phyloP scores from a whole-genome alignment of 2,113 vertebrate genomes.

The Semnornis frantzii region DNA sequence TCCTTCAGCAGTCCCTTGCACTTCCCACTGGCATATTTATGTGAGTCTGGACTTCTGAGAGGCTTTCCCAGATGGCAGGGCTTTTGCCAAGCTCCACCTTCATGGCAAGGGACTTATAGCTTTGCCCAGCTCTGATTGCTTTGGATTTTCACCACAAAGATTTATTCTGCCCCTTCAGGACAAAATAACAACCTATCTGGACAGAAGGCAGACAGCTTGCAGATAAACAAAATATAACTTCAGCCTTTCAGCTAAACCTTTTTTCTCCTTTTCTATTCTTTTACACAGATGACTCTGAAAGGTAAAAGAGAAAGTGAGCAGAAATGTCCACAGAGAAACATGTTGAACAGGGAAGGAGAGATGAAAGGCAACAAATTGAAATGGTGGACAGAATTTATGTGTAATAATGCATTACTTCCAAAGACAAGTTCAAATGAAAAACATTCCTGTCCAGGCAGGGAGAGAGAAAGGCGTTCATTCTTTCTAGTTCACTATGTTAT shows the following conservation, averaged over 20 bases:
- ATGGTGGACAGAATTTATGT: conserved; percentile 44
- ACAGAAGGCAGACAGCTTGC: neutral
- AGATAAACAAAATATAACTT: conserved; percentile 10
- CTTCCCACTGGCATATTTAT: neutral
- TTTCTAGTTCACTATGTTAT: neutral
- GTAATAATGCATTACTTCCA: conserved; percentile 63
- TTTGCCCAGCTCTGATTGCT: neutral
- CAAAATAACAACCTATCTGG: neutral
- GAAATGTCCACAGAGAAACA: neutral
- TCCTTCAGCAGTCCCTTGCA: neutral
- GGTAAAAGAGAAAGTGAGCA: neutral
- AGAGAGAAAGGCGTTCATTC: conserved; percentile 11
- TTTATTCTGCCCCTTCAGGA: neutral
- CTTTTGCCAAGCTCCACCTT: neutral
- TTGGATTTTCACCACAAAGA: neutral
- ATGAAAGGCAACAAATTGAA: conserved; percentile 52
- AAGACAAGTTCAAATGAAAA: conserved; percentile 58
- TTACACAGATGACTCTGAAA: neutral
- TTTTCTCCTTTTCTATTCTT: neutral
- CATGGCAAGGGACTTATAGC: neutral
- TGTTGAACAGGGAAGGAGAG: neutral
- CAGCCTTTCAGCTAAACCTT: neutral
- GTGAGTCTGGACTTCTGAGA: neutral
- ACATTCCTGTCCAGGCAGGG: conserved; percentile 16
- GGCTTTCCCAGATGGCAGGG: neutral